phyloP scores from a whole-genome alignment of 2,113 vertebrate species.

The Pheucticus melanocephalus region DNA sequence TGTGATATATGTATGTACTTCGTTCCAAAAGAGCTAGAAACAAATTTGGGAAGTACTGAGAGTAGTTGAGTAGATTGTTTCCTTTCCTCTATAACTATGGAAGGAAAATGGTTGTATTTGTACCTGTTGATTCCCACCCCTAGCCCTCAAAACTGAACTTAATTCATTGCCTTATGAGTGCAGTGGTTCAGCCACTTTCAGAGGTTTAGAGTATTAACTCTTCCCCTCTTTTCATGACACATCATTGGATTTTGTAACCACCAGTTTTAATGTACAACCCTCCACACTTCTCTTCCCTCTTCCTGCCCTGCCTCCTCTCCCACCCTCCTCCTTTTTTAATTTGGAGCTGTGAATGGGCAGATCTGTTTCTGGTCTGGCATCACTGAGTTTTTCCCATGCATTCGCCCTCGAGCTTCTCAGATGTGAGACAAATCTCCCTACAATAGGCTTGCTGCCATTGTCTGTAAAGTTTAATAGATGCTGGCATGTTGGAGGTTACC shows the following conservation, averaged over 20 bases:
- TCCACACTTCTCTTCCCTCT: slow-evolving; percentile 43
- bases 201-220: slow-evolving; percentile 50
- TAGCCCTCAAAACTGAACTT: slow-evolving; percentile 74
- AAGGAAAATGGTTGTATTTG: slow-evolving; percentile 68
- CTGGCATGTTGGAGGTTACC: slow-evolving; percentile 88
- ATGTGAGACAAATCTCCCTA: slow-evolving; percentile 87
- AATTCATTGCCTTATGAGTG: slow-evolving; percentile 68
- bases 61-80: slow-evolving; percentile 54
- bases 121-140: slow-evolving; percentile 56
- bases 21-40: slow-evolving; percentile 65
- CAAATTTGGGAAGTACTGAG: slow-evolving; percentile 42
- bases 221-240: slow-evolving; percentile 50
- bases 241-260: slow-evolving; percentile 54
- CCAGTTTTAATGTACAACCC: slow-evolving; percentile 56
- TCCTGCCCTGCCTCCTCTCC: slow-evolving; percentile 15
- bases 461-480: slow-evolving; percentile 89
- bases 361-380: slow-evolving; percentile 89
- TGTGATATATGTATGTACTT: slow-evolving; percentile 79
- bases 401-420: slow-evolving; percentile 82
- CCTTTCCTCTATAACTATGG: slow-evolving; percentile 72
- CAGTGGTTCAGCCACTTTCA: slow-evolving; percentile 63
- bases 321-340: slow-evolving; percentile 68
- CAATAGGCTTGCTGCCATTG: slow-evolving; percentile 87
- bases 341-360: slow-evolving; percentile 84
- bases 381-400: slow-evolving; percentile 90